Percentiles rank a stretch among this genome's conserved stretches.
These are phyloP conservation scores for Aphelenchoides besseyi DNA, from an alignment of 1,140 invertebrate species.

Conservation along the genomic window DNA sequence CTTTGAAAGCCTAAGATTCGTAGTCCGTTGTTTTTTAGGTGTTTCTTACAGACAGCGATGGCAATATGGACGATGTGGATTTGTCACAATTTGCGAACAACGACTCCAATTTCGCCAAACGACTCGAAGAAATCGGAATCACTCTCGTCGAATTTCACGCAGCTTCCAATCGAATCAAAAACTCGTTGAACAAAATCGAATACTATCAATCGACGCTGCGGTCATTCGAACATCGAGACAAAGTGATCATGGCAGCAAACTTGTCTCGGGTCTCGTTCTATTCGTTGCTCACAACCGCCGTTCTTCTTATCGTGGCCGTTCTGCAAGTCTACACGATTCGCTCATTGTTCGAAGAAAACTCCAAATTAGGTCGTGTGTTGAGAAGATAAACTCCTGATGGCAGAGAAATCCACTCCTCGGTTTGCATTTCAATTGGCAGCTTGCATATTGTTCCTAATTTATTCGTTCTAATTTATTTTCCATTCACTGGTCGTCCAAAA, in stretches of 20 bases:
- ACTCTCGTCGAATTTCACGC: constrained; percentile 51
- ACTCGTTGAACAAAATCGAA: constrained; percentile 63
- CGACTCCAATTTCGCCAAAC: constrained; percentile 33
- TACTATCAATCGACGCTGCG: constrained; percentile 63
- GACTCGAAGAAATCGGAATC: constrained; percentile 33
- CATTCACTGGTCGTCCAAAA: not conserved
- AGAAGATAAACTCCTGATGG: not conserved
- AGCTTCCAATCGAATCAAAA: constrained; percentile 61
- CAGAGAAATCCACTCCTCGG: not conserved
- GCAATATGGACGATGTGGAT: constrained; percentile 62
- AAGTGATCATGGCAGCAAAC: constrained; percentile 63
- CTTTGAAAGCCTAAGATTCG: not conserved
- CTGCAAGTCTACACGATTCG: constrained; percentile 63
- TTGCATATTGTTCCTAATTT: not conserved
- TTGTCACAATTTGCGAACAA: constrained; percentile 44
- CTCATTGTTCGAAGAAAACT: constrained; percentile 64
- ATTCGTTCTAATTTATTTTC: constrained; percentile 10
- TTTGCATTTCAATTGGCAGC: no score
- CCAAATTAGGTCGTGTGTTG: constrained; percentile 41
- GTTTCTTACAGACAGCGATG: constrained; percentile 55
- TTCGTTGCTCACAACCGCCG: constrained; percentile 63
- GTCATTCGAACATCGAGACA: constrained; percentile 63
- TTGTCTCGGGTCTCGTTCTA: constrained; percentile 64
- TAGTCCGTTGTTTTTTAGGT: constrained; percentile 36
- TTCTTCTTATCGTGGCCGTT: constrained; percentile 64